phyloP scores from a whole-genome alignment of 2,888 invertebrate genomes.

The Heliconius cydno region DNA sequence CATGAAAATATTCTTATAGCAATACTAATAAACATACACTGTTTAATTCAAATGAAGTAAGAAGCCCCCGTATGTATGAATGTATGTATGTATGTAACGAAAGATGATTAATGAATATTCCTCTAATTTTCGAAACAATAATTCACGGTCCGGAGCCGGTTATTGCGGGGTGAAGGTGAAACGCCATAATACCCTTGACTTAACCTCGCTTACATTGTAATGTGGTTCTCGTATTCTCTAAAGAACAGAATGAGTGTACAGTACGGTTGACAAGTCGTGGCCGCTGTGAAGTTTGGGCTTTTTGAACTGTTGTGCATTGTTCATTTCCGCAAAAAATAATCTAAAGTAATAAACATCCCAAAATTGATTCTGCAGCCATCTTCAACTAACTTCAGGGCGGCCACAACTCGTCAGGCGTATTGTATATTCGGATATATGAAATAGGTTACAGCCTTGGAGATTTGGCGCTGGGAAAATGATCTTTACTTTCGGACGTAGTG shows the following conservation, averaged over 20 bases:
- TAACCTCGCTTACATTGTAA: constrained; percentile 40
- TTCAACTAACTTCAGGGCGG: background rate
- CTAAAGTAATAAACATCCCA: too few species aligned
- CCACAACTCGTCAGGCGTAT: background rate
- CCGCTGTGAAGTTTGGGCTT: background rate
- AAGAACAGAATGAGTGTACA: constrained; percentile 30
- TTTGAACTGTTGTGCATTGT: too few species aligned
- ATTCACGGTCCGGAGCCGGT: constrained; percentile 50
- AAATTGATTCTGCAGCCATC: background rate
- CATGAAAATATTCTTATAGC: background rate
- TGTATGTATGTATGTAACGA: too few species aligned
- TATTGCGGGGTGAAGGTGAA: constrained; percentile 50
- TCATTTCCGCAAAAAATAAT: too few species aligned
- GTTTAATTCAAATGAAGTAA: background rate
- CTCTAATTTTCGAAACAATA: constrained; percentile 57
- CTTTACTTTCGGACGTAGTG: constrained; percentile 16
- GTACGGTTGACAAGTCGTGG: background rate
- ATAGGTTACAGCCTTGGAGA: constrained; percentile 38
- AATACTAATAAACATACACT: background rate
- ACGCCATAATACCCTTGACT: constrained; percentile 42
- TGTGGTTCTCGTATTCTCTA: constrained; percentile 39
- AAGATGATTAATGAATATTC: constrained; percentile 48
- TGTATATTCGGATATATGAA: constrained; percentile 33
- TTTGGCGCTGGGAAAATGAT: constrained; percentile 36
- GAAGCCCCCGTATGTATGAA: too few species aligned